Conservation (phyloP, 2,888 invertebrate species). For the Chorisops tibialis region DNA sequence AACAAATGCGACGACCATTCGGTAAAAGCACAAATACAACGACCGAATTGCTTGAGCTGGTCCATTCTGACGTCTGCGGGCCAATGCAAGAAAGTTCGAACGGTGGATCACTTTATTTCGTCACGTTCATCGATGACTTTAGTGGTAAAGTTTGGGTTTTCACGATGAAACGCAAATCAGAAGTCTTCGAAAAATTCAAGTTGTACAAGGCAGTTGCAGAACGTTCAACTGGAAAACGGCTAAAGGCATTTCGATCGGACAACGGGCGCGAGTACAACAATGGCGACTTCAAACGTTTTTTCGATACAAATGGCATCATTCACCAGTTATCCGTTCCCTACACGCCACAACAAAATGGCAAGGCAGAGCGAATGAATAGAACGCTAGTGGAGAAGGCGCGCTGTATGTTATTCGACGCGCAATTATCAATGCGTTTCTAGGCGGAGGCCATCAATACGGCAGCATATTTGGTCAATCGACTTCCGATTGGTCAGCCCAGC, state of each 20-base stretch:
- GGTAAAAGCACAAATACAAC: too few species aligned
- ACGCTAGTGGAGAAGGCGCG: neutral
- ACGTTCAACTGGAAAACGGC: neutral
- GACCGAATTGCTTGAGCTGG: too few species aligned
- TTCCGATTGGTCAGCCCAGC: conserved; percentile 9
- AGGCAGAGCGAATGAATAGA: conserved; percentile 1
- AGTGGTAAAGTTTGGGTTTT: conserved; percentile 8
- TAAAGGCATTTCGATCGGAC: neutral
- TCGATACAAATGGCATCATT: conserved; percentile 1
- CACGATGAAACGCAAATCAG: conserved; percentile 8
- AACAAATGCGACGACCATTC: too few species aligned
- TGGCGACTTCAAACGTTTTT: conserved; percentile 2
- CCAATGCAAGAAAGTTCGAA: too few species aligned
- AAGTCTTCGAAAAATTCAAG: conserved; percentile 5
- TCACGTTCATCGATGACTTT: neutral
- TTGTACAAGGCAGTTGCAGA: neutral
- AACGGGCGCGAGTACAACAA: conserved; percentile 15
- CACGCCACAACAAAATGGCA: neutral
- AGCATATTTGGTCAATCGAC: neutral
- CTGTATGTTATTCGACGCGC: too few species aligned
- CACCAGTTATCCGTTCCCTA: conserved; percentile 5
- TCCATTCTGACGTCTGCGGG: too few species aligned
- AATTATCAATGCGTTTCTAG: too few species aligned
- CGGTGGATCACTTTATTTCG: too few species aligned
- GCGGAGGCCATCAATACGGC: neutral